Conservation (phyloP, 2,113 vertebrate genomes). For the Bos taurus region DNA sequence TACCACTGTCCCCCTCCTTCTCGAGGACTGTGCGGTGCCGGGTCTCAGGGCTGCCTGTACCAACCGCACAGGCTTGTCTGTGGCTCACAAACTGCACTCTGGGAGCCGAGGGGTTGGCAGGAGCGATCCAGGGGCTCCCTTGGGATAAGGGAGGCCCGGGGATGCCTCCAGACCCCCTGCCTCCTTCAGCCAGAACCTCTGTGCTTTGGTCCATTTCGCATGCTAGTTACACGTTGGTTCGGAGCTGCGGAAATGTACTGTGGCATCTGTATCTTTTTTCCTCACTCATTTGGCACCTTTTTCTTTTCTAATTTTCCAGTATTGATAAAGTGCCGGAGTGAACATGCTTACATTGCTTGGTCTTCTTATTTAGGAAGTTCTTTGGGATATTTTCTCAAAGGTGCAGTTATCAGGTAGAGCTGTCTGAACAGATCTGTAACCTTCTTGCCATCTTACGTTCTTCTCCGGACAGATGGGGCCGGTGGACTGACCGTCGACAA, state of each 20-base stretch:
- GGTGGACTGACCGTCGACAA: rapidly evolving
- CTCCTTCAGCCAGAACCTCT: neutral
- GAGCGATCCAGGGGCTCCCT: neutral
- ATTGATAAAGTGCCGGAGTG: neutral
- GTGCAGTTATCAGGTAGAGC: neutral
- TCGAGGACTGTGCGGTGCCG: neutral
- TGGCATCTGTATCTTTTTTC: neutral
- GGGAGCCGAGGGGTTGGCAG: neutral
- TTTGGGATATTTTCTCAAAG: neutral
- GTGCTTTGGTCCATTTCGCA: neutral
- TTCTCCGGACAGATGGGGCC: neutral
- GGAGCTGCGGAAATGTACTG: neutral
- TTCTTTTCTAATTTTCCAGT: neutral
- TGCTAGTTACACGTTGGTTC: neutral
- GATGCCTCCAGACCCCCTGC: neutral
- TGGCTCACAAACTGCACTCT: neutral
- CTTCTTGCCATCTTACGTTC: neutral
- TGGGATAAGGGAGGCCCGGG: neutral
- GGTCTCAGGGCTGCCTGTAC: neutral
- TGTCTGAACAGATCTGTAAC: neutral
- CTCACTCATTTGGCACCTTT: neutral
- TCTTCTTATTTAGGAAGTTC: neutral
- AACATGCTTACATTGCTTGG: neutral
- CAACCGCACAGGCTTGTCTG: rapidly evolving
- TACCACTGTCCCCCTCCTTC: neutral